Evolutionary conservation across 2,797 vertebrate genomes (phyloP).

Genomic region (Botia kubotai): DNA sequence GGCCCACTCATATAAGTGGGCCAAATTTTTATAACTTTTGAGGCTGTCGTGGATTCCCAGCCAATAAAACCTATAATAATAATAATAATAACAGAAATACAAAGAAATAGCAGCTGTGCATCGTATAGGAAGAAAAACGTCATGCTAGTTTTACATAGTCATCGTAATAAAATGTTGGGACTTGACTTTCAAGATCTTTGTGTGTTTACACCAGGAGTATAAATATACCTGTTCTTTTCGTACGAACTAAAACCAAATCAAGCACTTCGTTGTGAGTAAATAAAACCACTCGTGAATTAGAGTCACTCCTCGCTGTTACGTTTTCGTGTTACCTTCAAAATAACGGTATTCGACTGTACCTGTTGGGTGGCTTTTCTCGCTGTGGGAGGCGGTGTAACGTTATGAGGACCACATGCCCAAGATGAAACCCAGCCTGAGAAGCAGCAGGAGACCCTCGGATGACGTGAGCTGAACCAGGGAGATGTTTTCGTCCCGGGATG

Average conservation of each 20-base stretch:
- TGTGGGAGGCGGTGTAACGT: conserved; percentile 59
- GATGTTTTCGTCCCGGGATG: conserved; percentile 55
- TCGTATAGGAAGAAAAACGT: too few species aligned
- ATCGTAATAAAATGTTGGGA: neutral
- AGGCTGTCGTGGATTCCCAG: neutral
- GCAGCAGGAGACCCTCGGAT: conserved; percentile 62
- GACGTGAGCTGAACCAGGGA: conserved; percentile 48
- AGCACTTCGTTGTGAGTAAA: neutral
- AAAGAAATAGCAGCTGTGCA: neutral
- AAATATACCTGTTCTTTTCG: neutral
- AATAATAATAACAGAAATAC: neutral
- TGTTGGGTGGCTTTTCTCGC: conserved; percentile 64
- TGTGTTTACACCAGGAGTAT: neutral
- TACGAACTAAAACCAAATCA: neutral
- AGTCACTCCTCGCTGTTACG: neutral
- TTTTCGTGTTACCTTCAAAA: conserved; percentile 6
- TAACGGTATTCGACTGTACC: conserved; percentile 69
- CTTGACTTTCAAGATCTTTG: neutral
- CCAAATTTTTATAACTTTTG: neutral
- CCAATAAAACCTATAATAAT: neutral
- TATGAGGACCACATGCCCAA: conserved; percentile 63
- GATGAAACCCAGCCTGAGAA: conserved; percentile 66
- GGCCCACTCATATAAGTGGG: neutral
- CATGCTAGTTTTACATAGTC: neutral
- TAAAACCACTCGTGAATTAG: neutral